phyloP scores from a whole-genome alignment of 1,140 invertebrate genomes.

The Drosophila erecta region DNA sequence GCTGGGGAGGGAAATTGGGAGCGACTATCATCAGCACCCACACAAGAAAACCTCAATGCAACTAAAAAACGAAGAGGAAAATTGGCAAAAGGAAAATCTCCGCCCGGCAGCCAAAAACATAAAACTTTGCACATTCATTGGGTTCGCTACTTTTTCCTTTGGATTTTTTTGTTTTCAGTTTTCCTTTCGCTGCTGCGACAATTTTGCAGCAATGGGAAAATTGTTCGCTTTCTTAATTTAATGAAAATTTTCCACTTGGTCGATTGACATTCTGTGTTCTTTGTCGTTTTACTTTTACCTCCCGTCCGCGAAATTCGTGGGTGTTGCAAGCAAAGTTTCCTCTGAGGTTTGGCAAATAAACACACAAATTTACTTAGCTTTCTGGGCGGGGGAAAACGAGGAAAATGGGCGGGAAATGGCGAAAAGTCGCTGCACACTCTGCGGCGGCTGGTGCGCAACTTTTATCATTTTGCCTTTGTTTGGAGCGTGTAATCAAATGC shows the following conservation, averaged over 20 bases:
- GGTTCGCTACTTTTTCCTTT: slow-evolving; percentile 38
- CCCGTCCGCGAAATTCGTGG: slow-evolving; percentile 15
- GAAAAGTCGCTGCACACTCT: slow-evolving; percentile 68
- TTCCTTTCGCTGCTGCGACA: slow-evolving; percentile 39
- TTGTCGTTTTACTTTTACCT: slow-evolving; percentile 36
- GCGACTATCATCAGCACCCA: slow-evolving; percentile 41
- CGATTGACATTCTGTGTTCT: slow-evolving; percentile 82
- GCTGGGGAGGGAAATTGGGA: slow-evolving; percentile 22
- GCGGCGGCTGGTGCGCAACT: slow-evolving; percentile 58
- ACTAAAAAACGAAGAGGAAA: slow-evolving; percentile 45
- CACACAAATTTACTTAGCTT: slow-evolving; percentile 81
- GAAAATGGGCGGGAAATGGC: slow-evolving; percentile 41
- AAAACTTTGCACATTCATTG: slow-evolving; percentile 82
- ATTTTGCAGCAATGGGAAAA: slow-evolving; percentile 65
- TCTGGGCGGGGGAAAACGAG: slow-evolving; percentile 12
- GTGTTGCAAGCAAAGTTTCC: slow-evolving; percentile 57
- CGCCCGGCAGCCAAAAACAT: slow-evolving; percentile 78
- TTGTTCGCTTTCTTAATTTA: slow-evolving; percentile 83
- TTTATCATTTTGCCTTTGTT: slow-evolving; percentile 79
- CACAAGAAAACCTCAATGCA: slow-evolving; percentile 36
- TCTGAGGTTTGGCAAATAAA: slow-evolving; percentile 75
- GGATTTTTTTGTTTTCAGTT: slow-evolving; percentile 8
- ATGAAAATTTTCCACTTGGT: slow-evolving; percentile 84
- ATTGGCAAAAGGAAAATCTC: slow-evolving; percentile 58
- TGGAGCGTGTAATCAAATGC: slow-evolving; percentile 81